Evolutionary conservation across 2,888 invertebrate species (phyloP), one percentile per base, ranked within the genome.

Genomic region (Isoperla grammatica): DNA sequence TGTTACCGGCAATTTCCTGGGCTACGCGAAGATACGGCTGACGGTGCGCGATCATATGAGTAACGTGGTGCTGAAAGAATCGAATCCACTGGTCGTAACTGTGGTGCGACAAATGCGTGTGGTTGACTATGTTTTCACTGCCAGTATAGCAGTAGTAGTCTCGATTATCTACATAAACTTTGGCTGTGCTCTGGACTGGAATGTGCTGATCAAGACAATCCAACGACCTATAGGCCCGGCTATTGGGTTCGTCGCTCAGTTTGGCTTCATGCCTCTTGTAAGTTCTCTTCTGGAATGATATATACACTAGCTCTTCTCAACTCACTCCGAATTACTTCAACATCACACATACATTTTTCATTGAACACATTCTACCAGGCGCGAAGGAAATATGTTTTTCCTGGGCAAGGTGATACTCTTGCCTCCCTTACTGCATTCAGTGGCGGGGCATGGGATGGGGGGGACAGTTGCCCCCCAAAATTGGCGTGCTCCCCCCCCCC

Each of bases 111-210:
- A 57, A 35, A 79, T 81, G 39, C 78, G 87, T 19, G 67, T 82
- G 35, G 83, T 92, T 42, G 91, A 92, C 74, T 80, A 76, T 11
- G 73, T 89, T 3, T 94, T 94, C 70, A 84, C 85, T 0, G 80
- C 78, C 43, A 87, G 88, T 61, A 88, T 94, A 4, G 86, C 86
- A 1, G 75, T 83, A 48, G 79, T 94, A 50, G 86, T 89, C 42
- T 86, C 88, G 0, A 76, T 94, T 53, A 83, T 93, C 67, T 94
- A 91, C 70, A 86, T 95, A 58, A 94, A 94, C 77, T 94, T 94
- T 75, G 94, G 95, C 0, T 92, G 93, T 70, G 91, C 93, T 0
- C 79, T 94, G 72, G 87, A 93, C 71, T 82, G 90, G 82, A 75
- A 78, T 1, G 81, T 84, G 0, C 80, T 92, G 13, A 80, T 80